Evolutionary conservation across 2,888 invertebrate genomes (phyloP).

Genomic region (Atherix ibis): DNA sequence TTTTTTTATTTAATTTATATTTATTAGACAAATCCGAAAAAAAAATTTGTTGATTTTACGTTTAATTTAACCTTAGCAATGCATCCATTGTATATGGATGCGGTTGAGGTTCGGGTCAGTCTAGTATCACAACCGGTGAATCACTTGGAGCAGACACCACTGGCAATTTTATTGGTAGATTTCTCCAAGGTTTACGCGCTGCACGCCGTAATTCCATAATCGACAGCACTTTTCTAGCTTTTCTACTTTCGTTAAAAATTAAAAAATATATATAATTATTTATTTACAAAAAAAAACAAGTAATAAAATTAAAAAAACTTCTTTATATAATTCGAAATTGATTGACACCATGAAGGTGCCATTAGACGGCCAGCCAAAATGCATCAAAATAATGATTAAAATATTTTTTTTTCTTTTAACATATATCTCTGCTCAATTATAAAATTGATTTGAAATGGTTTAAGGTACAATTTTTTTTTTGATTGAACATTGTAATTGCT

Average conservation of each 20-base stretch:
- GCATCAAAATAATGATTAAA: not conserved
- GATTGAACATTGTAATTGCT: too few species aligned
- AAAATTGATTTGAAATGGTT: too few species aligned
- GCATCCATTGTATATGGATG: constrained; percentile 51
- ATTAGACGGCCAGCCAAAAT: not conserved
- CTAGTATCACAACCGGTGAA: constrained; percentile 56
- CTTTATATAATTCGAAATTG: constrained; percentile 1
- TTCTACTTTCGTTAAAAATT: too few species aligned
- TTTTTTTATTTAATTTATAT: too few species aligned
- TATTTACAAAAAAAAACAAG: constrained; percentile 7
- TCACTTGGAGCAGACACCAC: constrained; percentile 32
- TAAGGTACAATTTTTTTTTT: too few species aligned
- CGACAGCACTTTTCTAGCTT: constrained; percentile 66
- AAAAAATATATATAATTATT: too few species aligned
- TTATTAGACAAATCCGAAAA: too few species aligned
- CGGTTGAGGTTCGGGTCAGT: constrained; percentile 45
- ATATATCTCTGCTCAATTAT: too few species aligned
- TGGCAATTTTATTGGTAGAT: constrained; percentile 34
- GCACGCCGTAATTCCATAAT: constrained; percentile 65
- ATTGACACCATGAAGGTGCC: not conserved
- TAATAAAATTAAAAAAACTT: constrained; percentile 1
- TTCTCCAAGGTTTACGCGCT: constrained; percentile 72
- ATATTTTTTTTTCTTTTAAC: too few species aligned
- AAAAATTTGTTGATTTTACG: too few species aligned
- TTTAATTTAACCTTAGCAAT: too few species aligned